phyloP scores from a whole-genome alignment of 2,888 invertebrate genomes.

The Patella caerulea region DNA sequence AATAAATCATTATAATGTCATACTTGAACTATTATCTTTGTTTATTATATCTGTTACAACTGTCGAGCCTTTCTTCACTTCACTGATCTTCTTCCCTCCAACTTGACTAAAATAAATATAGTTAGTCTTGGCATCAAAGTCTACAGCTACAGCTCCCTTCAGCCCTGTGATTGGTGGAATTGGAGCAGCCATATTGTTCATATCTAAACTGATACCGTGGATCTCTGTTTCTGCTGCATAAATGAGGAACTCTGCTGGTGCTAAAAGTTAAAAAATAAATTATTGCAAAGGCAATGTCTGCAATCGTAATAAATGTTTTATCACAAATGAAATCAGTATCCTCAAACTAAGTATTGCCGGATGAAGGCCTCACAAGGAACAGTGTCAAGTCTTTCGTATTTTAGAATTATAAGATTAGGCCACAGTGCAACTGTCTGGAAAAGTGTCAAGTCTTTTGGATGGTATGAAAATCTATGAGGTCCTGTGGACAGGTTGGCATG shows the following conservation, averaged over 20 bases:
- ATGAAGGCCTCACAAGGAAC: too few species aligned
- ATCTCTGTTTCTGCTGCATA: conserved; percentile 96
- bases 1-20: too few species aligned
- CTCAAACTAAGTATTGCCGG: not conserved
- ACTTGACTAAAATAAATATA: conserved; percentile 81
- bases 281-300: conserved; percentile 18
- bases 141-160: conserved; percentile 88
- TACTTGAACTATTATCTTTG: conserved; percentile 18
- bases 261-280: conserved; percentile 60
- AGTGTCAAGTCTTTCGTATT: too few species aligned
- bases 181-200: conserved; percentile 78
- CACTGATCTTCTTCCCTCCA: conserved; percentile 50
- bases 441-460: too few species aligned
- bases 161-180: conserved; percentile 79
- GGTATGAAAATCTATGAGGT: too few species aligned
- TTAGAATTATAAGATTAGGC: too few species aligned
- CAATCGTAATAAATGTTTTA: not conserved
- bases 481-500: too few species aligned
- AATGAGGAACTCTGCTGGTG: conserved; percentile 89
- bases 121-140: conserved; percentile 92
- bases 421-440: too few species aligned
- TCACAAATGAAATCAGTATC: not conserved
- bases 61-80: conserved; percentile 46
- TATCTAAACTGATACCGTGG: conserved; percentile 89
- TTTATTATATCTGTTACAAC: conserved; percentile 46